Evolutionary conservation across 2,888 invertebrate species (phyloP).

Genomic region (Crocallis elinguaria): DNA sequence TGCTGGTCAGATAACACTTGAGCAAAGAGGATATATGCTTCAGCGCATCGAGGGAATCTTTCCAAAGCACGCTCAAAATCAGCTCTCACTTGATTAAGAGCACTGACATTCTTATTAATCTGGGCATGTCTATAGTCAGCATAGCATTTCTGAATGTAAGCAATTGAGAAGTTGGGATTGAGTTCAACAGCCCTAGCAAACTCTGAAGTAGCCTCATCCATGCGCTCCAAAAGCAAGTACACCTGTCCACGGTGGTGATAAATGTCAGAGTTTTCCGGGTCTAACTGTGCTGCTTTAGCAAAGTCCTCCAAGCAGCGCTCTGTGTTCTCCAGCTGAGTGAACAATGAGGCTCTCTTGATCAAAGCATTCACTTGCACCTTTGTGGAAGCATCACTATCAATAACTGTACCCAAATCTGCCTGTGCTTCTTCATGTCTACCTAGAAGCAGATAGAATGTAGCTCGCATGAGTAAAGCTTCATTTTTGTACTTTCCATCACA

Average conservation of each 20-base stretch:
- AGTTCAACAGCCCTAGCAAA: slow-evolving; percentile 93
- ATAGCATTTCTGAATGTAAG: slow-evolving; percentile 95
- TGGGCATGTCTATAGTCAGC: slow-evolving; percentile 92
- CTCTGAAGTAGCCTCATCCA: slow-evolving; percentile 92
- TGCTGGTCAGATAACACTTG: slow-evolving; percentile 95
- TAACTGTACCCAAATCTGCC: slow-evolving; percentile 88
- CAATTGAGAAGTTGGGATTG: slow-evolving; percentile 93
- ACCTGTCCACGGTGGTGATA: slow-evolving; percentile 97
- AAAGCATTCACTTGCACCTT: slow-evolving; percentile 92
- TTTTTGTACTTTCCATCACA: slow-evolving; percentile 86
- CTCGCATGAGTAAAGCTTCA: slow-evolving; percentile 91
- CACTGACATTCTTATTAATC: slow-evolving; percentile 84
- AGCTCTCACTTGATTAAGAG: slow-evolving; percentile 87
- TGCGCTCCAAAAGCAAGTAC: slow-evolving; percentile 91
- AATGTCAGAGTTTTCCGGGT: slow-evolving; percentile 93
- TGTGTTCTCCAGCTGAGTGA: slow-evolving; percentile 91
- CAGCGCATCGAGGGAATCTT: slow-evolving; percentile 93
- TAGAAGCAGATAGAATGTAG: slow-evolving; percentile 92
- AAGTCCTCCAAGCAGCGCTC: slow-evolving; percentile 92
- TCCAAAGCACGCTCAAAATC: slow-evolving; percentile 91
- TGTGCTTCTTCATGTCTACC: slow-evolving; percentile 90
- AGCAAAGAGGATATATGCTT: slow-evolving; percentile 95
- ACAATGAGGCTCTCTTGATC: slow-evolving; percentile 94
- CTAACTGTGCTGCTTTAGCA: slow-evolving; percentile 89
- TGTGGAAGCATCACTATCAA: slow-evolving; percentile 86